Conservation (phyloP, 1,140 invertebrate genomes). For the Phthorimaea operculella region DNA sequence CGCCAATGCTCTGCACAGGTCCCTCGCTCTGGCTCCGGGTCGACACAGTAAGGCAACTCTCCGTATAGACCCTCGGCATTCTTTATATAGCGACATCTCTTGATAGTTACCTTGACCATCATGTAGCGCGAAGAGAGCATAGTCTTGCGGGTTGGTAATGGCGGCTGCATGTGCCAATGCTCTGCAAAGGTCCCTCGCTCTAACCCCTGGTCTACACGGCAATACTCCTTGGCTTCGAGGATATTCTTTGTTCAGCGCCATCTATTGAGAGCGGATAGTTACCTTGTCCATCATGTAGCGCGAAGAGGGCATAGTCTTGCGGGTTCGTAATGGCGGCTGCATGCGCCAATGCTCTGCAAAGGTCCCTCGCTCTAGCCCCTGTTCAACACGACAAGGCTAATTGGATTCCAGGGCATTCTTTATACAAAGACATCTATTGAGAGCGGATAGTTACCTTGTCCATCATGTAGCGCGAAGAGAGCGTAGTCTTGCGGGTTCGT, state of each 20-base stretch:
- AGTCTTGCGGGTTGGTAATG: too few species aligned
- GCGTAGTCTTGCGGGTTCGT: slow-evolving; percentile 97
- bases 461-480: slow-evolving; percentile 90
- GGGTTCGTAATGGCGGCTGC: slow-evolving; percentile 95
- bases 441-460: slow-evolving; percentile 83
- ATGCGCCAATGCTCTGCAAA: slow-evolving; percentile 93
- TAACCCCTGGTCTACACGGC: too few species aligned
- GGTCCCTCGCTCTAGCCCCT: slow-evolving; percentile 90
- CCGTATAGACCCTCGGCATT: slow-evolving; percentile 88
- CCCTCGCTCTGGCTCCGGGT: slow-evolving; percentile 90
- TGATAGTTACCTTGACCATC: too few species aligned
- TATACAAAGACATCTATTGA: not conserved
- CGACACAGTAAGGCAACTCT: slow-evolving; percentile 92
- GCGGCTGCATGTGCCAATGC: too few species aligned
- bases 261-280: slow-evolving; percentile 20
- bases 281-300: slow-evolving; percentile 91
- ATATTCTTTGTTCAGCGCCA: too few species aligned
- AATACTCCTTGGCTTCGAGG: too few species aligned
- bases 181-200: too few species aligned
- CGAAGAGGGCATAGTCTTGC: slow-evolving; percentile 95
- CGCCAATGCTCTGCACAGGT: slow-evolving; percentile 92
- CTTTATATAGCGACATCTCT: slow-evolving; percentile 84
- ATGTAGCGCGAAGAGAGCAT: slow-evolving; percentile 36
- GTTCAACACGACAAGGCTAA: slow-evolving; percentile 92
- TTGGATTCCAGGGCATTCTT: too few species aligned